These are phyloP conservation scores for Myotis brandtii DNA, from an alignment of 2,113 vertebrate genomes.

Conservation along the genomic window DNA sequence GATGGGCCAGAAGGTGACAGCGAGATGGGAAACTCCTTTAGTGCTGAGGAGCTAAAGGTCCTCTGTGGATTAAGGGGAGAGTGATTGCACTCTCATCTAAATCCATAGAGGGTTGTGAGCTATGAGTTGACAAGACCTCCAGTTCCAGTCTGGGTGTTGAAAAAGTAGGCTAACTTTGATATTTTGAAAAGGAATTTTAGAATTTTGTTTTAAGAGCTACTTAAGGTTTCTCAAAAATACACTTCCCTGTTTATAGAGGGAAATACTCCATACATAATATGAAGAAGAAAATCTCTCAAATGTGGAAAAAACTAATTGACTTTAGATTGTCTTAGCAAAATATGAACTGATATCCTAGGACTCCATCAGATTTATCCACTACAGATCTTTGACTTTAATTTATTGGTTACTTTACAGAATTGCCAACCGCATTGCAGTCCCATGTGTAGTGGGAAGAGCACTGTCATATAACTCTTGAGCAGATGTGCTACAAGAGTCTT, in stretches of 20 bases:
- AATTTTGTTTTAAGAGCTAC: constrained; percentile 73
- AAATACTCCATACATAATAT: constrained; percentile 64
- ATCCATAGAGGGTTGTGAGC: constrained; percentile 2
- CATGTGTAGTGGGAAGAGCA: constrained; percentile 77
- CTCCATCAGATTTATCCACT: constrained; percentile 80
- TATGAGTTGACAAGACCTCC: constrained; percentile 6
- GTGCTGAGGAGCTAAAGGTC: neutral
- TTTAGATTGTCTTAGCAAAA: constrained; percentile 79
- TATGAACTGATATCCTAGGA: constrained; percentile 75
- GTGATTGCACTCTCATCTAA: neutral
- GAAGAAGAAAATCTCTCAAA: constrained; percentile 73
- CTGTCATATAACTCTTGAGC: constrained; percentile 81
- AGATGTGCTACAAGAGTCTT: constrained; percentile 89
- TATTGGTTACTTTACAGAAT: constrained; percentile 85
- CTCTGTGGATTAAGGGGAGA: neutral
- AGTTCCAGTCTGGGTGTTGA: constrained; percentile 55
- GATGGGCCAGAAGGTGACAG: neutral
- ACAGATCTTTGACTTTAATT: constrained; percentile 85
- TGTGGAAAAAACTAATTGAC: constrained; percentile 76
- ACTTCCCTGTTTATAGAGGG: constrained; percentile 75
- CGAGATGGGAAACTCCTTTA: neutral
- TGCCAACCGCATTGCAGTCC: constrained; percentile 79
- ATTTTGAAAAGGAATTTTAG: constrained; percentile 66
- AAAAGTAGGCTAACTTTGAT: constrained; percentile 71
- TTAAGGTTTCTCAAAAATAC: constrained; percentile 59